These are phyloP conservation scores for Echinometra lucunter DNA, from an alignment of 53 echinoderm and acorn worm genomes.

Conservation along the genomic window DNA sequence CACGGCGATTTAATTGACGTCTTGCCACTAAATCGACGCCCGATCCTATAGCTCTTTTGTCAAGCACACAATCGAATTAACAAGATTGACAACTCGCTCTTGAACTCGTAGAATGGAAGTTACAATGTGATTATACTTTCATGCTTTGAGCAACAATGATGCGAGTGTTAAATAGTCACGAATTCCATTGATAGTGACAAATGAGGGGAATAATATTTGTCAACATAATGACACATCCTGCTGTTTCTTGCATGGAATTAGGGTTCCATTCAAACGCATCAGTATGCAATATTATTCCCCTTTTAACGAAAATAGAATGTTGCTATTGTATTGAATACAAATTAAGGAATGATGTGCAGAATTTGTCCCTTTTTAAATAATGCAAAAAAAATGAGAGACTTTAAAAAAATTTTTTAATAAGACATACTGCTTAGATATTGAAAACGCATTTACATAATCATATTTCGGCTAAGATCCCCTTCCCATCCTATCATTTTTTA, in stretches of 20 bases:
- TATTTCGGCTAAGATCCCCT: too few species aligned
- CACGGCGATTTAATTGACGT: slow-evolving; percentile 58
- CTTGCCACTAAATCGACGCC: slow-evolving; percentile 53
- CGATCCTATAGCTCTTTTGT: slow-evolving; percentile 48
- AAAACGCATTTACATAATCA: background rate
- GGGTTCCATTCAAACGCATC: background rate
- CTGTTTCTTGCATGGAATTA: background rate
- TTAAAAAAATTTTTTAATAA: background rate
- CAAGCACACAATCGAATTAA: slow-evolving; percentile 54
- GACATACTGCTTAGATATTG: background rate
- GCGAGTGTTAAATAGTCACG: slow-evolving; percentile 51
- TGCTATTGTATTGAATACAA: background rate
- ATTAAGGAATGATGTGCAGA: background rate
- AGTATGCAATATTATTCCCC: background rate
- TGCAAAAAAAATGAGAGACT: background rate
- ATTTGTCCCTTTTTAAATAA: background rate
- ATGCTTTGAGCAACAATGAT: slow-evolving; percentile 12
- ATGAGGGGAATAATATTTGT: background rate
- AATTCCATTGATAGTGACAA: background rate
- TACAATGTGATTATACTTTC: slow-evolving; percentile 48
- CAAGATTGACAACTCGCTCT: slow-evolving; percentile 32
- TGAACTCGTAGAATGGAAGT: slow-evolving; percentile 14
- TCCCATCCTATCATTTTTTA: too few species aligned
- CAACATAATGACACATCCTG: background rate
- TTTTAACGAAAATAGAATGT: background rate